Conservation (phyloP, 2,113 vertebrate species). For the Cottus gobio region DNA sequence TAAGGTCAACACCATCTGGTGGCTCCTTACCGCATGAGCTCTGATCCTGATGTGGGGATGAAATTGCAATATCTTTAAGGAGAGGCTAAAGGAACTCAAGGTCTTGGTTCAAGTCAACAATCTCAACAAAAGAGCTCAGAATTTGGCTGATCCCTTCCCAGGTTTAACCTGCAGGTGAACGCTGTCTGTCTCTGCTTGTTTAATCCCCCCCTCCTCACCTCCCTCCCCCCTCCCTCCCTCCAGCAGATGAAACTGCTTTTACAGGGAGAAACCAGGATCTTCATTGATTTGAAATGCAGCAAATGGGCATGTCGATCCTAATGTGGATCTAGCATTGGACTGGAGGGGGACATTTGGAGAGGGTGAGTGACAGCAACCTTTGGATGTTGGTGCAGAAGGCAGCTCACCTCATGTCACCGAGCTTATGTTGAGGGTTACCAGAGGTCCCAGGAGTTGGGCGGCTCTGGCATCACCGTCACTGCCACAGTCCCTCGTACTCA, state of each 20-base stretch:
- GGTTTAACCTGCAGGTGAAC: slow-evolving; percentile 37
- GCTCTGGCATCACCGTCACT: slow-evolving; percentile 29
- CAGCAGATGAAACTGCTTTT: slow-evolving; percentile 7
- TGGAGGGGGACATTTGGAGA: slow-evolving; percentile 10
- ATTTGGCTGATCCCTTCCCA: slow-evolving; percentile 36
- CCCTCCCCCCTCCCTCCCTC: too few species aligned
- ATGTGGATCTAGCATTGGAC: slow-evolving; percentile 9
- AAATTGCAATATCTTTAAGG: slow-evolving; percentile 26
- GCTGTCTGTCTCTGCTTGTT: slow-evolving; percentile 10
- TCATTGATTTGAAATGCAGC: slow-evolving; percentile 24
- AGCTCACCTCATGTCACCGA: slow-evolving; percentile 38
- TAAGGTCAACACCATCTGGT: neutral
- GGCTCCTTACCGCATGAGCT: neutral
- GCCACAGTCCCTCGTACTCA: slow-evolving; percentile 11
- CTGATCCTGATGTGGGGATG: slow-evolving; percentile 17
- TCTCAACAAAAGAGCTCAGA: slow-evolving; percentile 23
- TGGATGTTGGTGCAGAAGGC: slow-evolving; percentile 26
- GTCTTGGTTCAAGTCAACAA: slow-evolving; percentile 14
- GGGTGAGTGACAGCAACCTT: slow-evolving; percentile 46
- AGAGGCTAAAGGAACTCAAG: neutral
- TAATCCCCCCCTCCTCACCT: slow-evolving; percentile 12
- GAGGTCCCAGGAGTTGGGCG: slow-evolving; percentile 26
- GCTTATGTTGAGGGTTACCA: slow-evolving; percentile 28
- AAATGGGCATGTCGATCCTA: slow-evolving; percentile 6
- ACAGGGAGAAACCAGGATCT: slow-evolving; percentile 3